A percentile compares a stretch with the other conserved stretches of the same genome.
Evolutionary conservation across 2,797 vertebrate genomes (phyloP).

Genomic region (Labeo calbasu): DNA sequence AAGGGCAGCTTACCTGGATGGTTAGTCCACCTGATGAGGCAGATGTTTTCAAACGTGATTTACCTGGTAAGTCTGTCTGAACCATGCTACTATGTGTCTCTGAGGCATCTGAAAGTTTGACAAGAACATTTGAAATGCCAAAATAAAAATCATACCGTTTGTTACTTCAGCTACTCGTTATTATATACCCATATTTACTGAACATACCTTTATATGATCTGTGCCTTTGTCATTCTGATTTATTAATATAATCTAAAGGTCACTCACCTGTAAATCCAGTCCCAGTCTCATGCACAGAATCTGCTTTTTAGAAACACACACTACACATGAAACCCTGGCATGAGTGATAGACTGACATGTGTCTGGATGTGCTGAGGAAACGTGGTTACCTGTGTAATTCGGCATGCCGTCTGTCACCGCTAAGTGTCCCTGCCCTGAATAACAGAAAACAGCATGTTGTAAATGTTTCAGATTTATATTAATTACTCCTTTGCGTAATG

Average conservation of each 20-base stretch:
- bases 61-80: slow-evolving; percentile 62
- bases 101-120: slow-evolving; percentile 50
- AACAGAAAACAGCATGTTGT: slow-evolving; percentile 1
- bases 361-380: background rate
- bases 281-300: slow-evolving; percentile 55
- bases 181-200: too few relatives aligned
- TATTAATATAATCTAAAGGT: background rate
- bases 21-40: background rate
- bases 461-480: background rate
- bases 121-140: background rate
- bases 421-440: slow-evolving; percentile 52
- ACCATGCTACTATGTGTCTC: slow-evolving; percentile 54
- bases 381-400: slow-evolving; percentile 60
- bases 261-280: slow-evolving; percentile 69
- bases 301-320: slow-evolving; percentile 62
- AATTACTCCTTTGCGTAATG: background rate
- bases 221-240: background rate
- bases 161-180: background rate
- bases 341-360: slow-evolving; percentile 2
- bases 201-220: background rate
- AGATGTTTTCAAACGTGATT: slow-evolving; percentile 37
- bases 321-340: slow-evolving; percentile 41
- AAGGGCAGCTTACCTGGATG: slow-evolving; percentile 22
- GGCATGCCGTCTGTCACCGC: slow-evolving; percentile 55
- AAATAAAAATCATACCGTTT: background rate